Base-by-base conservation (phyloP, 2,888 invertebrate genomes). In the Drosophila borealis region DNA sequence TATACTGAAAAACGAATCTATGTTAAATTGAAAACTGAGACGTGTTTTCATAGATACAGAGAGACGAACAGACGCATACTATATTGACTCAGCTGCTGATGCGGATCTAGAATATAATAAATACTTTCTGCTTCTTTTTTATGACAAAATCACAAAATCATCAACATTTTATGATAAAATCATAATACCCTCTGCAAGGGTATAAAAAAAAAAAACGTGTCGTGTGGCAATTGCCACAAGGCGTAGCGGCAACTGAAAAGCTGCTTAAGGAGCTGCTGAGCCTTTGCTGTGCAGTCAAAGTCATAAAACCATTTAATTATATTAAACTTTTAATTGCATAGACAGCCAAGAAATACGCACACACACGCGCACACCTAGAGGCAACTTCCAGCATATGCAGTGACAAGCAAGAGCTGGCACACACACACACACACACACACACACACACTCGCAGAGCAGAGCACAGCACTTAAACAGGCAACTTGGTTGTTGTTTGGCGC, bases 251-350 rank as follows among this genome's bases (percentile, higher is more conserved):
- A 41, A 36, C 49, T 63, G 70, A 60, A 74, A 67, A 67, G 63
- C 66, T 69, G 63, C 55, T 71, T 64, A 66, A 63, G 70, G 51
- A 67, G 71, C 69, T 68, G 57, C 64, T 70, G 57, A 70, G 68
- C 62, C 64, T 65, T 59, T 61, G 67, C 70, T 56, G 74, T 50
- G 70, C 78, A 75, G 83, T 79, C 76, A 80, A 86, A 86, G 87
- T 85, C 84, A 81, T 88, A 90, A 91, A 91, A 90, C 88, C 90
- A 89, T 91, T 90, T 88, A 91, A 90, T 90, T 90, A 89, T 89
- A 90, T 90, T 90, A 90, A 91, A 91, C 90, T 91, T 91, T 91
- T 91, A 91, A 91, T 91, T 91, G 90, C 88, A 80, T 83, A 81
- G 86, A 83, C 80, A 86, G 81, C 71, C 75, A 79, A 76, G 79